Base-by-base conservation (phyloP, 2,888 invertebrate species). In the Branchipolynoe longqiensis region DNA sequence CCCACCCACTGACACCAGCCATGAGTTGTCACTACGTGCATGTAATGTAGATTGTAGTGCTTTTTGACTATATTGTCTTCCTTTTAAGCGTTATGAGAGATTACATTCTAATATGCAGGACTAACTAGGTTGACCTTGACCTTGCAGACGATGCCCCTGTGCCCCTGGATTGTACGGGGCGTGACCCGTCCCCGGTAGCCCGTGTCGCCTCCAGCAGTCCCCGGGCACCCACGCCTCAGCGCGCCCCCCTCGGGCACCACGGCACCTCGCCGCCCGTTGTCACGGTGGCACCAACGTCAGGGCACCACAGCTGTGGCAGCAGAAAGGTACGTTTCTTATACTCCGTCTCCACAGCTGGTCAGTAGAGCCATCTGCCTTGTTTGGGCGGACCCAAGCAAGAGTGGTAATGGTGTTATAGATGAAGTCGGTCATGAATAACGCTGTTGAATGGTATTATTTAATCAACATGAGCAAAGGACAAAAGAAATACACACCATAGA, bases 231-330 rank as follows among this genome's bases (percentile, higher is more conserved):
- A 84, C 84, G 28, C 84, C 84, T 14, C 69, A 84, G 74, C 48
- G 84, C 14, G 78, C 78, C 14, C 84, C 69, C 28, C 22, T 28
- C 54, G 78, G 48, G 4, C 6, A 1, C 14, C 28, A 31, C 69
- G 36, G 69, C 73, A 64, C 28, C 73, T 84, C 84, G n/a, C 84
- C 84, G 33, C 84, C 84, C 40, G 84, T 84, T 33, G 84, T 84
- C 40, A 84, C 84, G 56, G 73, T 84, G 36, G 84, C 84, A n/a
- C 84, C 84, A 36, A 84, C 84, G 25, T 22, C 54, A 3, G 14
- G 58, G 4, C 69, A 73, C 58, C 38, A 41, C 48, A 48, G 28
- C 1, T 12, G 14, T 8, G 78, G 48, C 78, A 48, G 3, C 28
- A 78, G 78, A 62, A 83, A 83, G 83, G 83, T 83, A 83, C 22